These are phyloP conservation scores for Dryococelus australis DNA, from an alignment of 2,888 invertebrate genomes.

Conservation along the genomic window DNA sequence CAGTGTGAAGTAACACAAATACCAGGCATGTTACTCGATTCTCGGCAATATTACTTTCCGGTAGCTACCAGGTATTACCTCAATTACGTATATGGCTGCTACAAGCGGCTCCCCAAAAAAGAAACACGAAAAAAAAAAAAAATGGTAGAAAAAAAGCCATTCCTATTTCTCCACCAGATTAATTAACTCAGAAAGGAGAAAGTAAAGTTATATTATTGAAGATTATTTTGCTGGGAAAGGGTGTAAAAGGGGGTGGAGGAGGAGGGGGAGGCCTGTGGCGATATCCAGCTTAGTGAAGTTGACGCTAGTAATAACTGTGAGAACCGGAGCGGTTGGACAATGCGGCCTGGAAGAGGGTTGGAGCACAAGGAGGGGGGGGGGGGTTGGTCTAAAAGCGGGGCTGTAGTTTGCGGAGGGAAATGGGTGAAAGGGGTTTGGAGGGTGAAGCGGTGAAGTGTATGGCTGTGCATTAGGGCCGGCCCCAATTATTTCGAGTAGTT, in stretches of 20 bases:
- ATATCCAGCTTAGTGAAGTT: background rate
- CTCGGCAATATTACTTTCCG: too few relatives aligned
- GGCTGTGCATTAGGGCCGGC: background rate
- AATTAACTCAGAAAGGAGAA: slow-evolving; percentile 23
- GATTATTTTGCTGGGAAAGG: background rate
- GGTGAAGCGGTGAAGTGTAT: background rate
- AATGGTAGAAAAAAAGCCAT: background rate
- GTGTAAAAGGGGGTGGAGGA: background rate
- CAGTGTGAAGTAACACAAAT: too few relatives aligned
- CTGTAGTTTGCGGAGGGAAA: background rate
- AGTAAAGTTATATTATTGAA: slow-evolving; percentile 7
- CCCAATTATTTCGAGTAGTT: slow-evolving; percentile 16
- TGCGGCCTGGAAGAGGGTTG: background rate
- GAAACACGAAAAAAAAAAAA: too few relatives aligned
- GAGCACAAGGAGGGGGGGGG: background rate
- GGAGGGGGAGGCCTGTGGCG: background rate
- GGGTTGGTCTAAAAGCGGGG: background rate
- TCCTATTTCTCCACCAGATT: background rate
- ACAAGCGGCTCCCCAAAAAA: too few relatives aligned
- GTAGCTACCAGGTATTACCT: too few relatives aligned
- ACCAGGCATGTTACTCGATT: too few relatives aligned
- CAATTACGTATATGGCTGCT: too few relatives aligned
- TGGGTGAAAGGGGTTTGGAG: background rate
- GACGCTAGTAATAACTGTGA: background rate
- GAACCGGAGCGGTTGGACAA: background rate